A percentile compares a stretch with the other conserved stretches of the same genome.
Conservation (phyloP, 2,113 vertebrate species). For the Silurus glanis region DNA sequence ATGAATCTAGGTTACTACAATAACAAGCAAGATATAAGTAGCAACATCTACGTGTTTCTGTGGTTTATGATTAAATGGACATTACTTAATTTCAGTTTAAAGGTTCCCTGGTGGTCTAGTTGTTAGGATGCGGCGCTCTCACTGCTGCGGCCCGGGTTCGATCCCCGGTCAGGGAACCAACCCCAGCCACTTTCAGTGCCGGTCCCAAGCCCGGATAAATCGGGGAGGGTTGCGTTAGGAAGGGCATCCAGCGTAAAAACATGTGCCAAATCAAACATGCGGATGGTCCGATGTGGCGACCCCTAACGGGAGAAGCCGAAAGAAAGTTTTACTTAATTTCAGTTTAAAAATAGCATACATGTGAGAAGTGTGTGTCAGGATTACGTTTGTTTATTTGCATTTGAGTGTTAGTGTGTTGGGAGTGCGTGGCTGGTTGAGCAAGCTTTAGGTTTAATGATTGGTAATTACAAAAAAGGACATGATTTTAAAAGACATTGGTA, state of each 20-base stretch:
- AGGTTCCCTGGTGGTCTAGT: too few species aligned
- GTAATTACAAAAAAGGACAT: background rate
- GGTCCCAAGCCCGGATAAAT: too few species aligned
- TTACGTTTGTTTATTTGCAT: conserved; percentile 36
- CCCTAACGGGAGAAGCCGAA: too few species aligned
- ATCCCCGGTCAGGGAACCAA: too few species aligned
- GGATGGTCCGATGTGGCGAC: too few species aligned
- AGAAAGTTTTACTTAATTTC: background rate
- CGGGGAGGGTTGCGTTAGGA: too few species aligned
- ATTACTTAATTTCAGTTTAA: conserved; percentile 2
- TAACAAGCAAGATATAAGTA: background rate
- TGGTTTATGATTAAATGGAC: background rate
- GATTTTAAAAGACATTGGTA: background rate
- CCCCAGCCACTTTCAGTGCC: too few species aligned
- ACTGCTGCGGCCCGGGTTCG: too few species aligned
- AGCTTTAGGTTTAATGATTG: background rate
- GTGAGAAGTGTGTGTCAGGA: background rate
- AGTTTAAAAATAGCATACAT: background rate
- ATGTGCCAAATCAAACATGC: too few species aligned
- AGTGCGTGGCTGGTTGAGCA: background rate
- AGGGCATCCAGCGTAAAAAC: too few species aligned
- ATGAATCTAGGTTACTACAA: background rate
- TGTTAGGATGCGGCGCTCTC: too few species aligned
- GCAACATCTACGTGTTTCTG: background rate
- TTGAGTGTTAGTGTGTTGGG: background rate